Percentiles rank a stretch among this genome's conserved stretches.
Evolutionary conservation across 2,113 vertebrate genomes (phyloP).

Genomic region (Crypturellus undulatus): DNA sequence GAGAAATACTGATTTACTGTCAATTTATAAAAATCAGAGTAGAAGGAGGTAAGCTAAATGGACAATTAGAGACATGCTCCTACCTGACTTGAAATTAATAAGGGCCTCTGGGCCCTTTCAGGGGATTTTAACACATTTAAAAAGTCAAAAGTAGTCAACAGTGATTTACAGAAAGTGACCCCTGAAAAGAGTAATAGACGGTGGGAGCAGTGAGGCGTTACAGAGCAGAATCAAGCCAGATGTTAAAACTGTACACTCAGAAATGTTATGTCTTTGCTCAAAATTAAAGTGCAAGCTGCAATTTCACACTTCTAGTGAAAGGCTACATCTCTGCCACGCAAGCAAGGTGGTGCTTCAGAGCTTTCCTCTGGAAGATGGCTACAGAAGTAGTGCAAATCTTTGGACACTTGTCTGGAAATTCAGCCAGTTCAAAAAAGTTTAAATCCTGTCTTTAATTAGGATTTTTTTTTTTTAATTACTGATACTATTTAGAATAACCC

Average conservation of each 20-base stretch:
- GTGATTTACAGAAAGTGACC: background rate
- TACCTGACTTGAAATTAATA: background rate
- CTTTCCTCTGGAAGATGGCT: background rate
- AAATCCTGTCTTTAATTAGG: background rate
- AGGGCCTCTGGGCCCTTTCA: background rate
- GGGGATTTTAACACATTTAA: background rate
- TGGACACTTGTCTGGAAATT: background rate
- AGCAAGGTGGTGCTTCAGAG: background rate
- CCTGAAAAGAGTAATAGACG: background rate
- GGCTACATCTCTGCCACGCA: background rate
- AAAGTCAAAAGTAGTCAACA: background rate
- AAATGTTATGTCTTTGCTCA: background rate
- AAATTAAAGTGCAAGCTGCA: background rate
- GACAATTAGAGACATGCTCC: background rate
- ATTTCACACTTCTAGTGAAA: background rate
- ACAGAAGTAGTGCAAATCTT: background rate
- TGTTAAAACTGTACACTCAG: background rate
- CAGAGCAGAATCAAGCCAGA: background rate
- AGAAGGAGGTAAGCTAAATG: background rate
- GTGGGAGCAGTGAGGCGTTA: background rate
- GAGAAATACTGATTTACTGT: background rate
- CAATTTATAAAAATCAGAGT: background rate
- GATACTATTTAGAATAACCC: background rate
- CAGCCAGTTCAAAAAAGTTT: background rate
- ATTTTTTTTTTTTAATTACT: too few species aligned